A percentile compares a stretch with the other conserved stretches of the same genome.
Conservation (phyloP, 2,888 invertebrate species). For the Ochropacha duplaris region DNA sequence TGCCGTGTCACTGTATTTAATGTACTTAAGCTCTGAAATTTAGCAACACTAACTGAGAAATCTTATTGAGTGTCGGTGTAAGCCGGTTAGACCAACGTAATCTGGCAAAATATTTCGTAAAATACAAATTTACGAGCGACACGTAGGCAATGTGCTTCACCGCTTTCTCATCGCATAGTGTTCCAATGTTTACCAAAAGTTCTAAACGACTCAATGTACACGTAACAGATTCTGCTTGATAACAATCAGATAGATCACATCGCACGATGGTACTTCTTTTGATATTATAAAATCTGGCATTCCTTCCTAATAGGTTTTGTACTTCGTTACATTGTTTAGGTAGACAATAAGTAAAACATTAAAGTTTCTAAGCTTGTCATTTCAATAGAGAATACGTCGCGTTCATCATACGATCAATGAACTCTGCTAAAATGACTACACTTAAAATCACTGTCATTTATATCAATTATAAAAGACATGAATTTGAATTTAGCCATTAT, state of each 20-base stretch:
- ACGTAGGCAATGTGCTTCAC: constrained; percentile 24
- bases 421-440: not conserved
- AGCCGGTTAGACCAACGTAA: constrained; percentile 25
- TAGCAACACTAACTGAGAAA: constrained; percentile 3
- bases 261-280: not conserved
- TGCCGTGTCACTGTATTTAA: not conserved
- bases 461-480: not conserved
- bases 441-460: not conserved
- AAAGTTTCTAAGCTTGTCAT: not conserved
- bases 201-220: constrained; percentile 16
- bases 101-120: constrained; percentile 40
- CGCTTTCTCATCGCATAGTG: constrained; percentile 44
- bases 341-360: not conserved
- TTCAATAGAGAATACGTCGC: not conserved
- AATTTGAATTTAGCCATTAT: not conserved
- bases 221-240: constrained; percentile 13
- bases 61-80: not conserved
- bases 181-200: constrained; percentile 23
- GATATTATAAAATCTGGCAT: not conserved
- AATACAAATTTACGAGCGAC: constrained; percentile 33
- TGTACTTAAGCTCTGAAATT: not conserved
- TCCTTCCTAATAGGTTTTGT: not conserved
- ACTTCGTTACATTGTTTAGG: not conserved
- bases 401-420: not conserved
- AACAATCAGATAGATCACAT: not conserved